Evolutionary conservation across 2,113 vertebrate genomes (phyloP), one percentile per base, ranked within the genome.

Genomic region (Chunga burmeisteri): DNA sequence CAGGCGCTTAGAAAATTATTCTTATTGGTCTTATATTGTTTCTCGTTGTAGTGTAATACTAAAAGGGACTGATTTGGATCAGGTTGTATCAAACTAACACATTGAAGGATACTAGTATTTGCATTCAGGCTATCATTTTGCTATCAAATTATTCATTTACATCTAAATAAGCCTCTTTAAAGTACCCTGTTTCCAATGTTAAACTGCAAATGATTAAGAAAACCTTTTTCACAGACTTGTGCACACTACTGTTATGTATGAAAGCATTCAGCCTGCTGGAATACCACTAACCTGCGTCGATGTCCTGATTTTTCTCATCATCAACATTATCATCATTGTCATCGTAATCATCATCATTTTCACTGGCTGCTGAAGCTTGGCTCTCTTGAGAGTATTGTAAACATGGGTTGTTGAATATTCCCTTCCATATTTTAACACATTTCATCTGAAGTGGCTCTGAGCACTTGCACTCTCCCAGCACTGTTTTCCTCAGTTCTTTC

Each of bases 341-440:
- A 7, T 42, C 21, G 7, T 53, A 34, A 9, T 52, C 62, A 70
- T 38, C 72, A 40, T 55, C 22, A 26, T 49, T 58, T 53, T 80
- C 78, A 30, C 25, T 46, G 15, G 52, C 58, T 79, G 66, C 59
- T 34, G 90, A 87, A 78, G 56, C 61, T 53, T 92, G 94, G 50
- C 40, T 88, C 34, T 80, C 82, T 58, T 68, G 79, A n/a, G 66
- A 46, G 34, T 95, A n/a, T 1, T 90, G 95, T 21, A 97, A 59
- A 20, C 98, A 98, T 10, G 90, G 79, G 44, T 97, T 97, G 75
- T 98, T 97, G 86, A 98, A 97, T 32, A 98, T 96, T 63, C 83
- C 95, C 62, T 96, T 96, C 98, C 97, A 92, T 83, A 97, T 96
- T 66, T 81, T 78, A 27, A 46, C 2, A 38, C 98, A 98, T 36